Conservation (phyloP, 2,113 vertebrate genomes). For the Chrysemys picta region DNA sequence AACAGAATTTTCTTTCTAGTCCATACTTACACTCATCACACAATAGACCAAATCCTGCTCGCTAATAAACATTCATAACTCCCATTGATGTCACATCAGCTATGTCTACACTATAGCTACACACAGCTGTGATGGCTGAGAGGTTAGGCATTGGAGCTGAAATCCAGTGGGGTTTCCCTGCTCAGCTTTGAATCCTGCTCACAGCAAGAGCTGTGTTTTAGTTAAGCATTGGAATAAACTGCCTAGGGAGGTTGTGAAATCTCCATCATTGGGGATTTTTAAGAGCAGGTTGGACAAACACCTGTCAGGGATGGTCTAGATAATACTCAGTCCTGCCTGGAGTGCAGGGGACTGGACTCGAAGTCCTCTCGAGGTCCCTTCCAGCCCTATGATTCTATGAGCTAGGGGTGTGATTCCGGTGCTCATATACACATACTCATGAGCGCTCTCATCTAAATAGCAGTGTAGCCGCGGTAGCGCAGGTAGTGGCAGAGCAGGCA, state of each 20-base stretch:
- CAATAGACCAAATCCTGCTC: no score
- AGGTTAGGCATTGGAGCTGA: background rate
- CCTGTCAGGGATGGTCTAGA: background rate
- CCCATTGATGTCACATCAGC: no score
- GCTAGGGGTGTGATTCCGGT: background rate
- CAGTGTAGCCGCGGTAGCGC: background rate
- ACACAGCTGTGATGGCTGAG: background rate
- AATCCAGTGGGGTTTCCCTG: background rate
- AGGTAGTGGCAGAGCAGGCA: background rate
- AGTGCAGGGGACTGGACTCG: background rate
- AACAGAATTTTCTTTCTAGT: background rate
- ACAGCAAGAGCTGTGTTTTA: background rate
- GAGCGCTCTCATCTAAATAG: background rate
- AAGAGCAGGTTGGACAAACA: background rate
- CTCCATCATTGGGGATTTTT: background rate
- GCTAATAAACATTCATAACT: no score
- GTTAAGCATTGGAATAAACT: background rate
- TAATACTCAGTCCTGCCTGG: background rate
- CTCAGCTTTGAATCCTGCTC: background rate
- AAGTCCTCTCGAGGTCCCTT: background rate
- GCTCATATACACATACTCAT: background rate
- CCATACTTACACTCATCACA: no score
- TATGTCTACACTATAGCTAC: background rate
- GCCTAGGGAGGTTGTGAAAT: background rate
- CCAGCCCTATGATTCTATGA: background rate